These are phyloP conservation scores for Polypedilum pembai DNA, from an alignment of 1,140 invertebrate species.

Conservation along the genomic window DNA sequence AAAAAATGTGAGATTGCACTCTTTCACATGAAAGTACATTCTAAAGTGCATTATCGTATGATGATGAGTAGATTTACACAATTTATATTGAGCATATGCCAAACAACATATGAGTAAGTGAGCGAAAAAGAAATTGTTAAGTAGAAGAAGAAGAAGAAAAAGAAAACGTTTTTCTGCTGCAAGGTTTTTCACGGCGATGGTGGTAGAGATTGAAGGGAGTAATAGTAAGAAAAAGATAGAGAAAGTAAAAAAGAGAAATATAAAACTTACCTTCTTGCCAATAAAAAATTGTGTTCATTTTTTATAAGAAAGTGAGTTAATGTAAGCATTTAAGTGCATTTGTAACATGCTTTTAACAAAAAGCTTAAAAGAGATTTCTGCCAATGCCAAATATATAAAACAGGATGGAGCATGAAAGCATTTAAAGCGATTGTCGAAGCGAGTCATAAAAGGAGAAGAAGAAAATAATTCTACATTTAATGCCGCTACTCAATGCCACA, in stretches of 20 bases:
- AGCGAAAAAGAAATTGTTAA: background rate
- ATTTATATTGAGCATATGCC: no score
- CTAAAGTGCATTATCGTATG: no score
- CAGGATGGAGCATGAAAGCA: background rate
- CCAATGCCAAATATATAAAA: background rate
- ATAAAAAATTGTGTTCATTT: no score
- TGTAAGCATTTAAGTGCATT: background rate
- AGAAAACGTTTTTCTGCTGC: background rate
- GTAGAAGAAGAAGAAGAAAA: background rate
- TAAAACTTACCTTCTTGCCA: no score
- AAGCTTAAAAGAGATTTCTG: conserved; percentile 6
- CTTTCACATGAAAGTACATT: no score
- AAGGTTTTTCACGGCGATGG: background rate
- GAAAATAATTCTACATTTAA: background rate
- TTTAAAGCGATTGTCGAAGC: background rate
- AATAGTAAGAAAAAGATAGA: background rate
- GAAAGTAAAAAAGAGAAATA: background rate
- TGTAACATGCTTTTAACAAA: background rate
- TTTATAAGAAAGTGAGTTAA: background rate
- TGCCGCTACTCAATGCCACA: background rate
- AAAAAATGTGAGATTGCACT: no score
- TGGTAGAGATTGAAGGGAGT: background rate
- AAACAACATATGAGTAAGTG: no score
- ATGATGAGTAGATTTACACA: no score
- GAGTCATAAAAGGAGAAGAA: background rate